phyloP scores from a whole-genome alignment of 2,888 invertebrate genomes.

The Augiades crinisus region DNA sequence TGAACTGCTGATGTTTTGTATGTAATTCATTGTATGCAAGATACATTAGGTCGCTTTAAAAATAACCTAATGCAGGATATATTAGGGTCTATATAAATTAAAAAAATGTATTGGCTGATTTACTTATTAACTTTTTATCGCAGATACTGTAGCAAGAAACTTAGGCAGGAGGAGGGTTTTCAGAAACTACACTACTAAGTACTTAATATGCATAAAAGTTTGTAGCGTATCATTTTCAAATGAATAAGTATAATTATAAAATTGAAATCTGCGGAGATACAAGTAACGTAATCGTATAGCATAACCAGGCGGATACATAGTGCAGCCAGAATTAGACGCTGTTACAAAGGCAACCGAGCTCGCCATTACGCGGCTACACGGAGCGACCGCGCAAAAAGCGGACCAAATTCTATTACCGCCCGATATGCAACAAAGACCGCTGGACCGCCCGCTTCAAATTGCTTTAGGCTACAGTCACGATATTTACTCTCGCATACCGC shows the following conservation, averaged over 20 bases:
- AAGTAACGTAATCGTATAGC: conserved; percentile 35
- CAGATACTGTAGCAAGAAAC: too few species aligned
- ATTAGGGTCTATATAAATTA: too few species aligned
- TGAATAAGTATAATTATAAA: not conserved
- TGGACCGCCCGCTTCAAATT: conserved; percentile 71
- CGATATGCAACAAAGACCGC: conserved; percentile 80
- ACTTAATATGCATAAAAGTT: too few species aligned
- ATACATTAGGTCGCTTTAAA: too few species aligned
- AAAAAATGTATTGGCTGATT: too few species aligned
- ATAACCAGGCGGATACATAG: conserved; percentile 53
- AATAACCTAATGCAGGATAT: too few species aligned
- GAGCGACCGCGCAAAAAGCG: conserved; percentile 75
- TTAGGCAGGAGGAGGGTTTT: too few species aligned
- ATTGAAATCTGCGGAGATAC: conserved; percentile 14
- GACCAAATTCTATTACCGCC: conserved; percentile 79
- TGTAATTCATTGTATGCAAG: too few species aligned
- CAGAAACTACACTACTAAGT: too few species aligned
- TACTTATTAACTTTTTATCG: too few species aligned
- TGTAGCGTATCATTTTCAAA: too few species aligned
- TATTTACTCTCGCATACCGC: conserved; percentile 66
- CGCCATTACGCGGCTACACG: conserved; percentile 65
- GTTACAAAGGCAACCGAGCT: conserved; percentile 75
- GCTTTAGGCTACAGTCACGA: conserved; percentile 76
- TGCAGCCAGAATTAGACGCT: conserved; percentile 71
- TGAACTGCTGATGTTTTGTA: too few species aligned